These are phyloP conservation scores for Calephelis nemesis DNA, from an alignment of 1,140 invertebrate genomes.

Conservation along the genomic window DNA sequence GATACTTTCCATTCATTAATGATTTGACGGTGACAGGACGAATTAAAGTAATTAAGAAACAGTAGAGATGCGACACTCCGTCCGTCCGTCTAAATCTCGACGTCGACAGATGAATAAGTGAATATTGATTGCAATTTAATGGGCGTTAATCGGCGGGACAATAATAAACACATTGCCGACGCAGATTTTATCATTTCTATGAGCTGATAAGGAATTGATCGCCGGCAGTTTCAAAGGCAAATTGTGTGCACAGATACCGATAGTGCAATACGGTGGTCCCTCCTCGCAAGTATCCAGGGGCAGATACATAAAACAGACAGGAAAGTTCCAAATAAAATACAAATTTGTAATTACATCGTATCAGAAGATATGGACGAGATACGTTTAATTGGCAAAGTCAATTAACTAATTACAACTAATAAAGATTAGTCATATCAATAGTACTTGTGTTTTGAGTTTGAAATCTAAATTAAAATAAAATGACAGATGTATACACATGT, in stretches of 20 bases:
- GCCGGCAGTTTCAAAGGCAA: constrained; percentile 74
- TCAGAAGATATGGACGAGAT: not conserved
- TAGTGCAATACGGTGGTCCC: constrained; percentile 60
- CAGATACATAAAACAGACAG: constrained; percentile 24
- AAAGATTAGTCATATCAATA: not conserved
- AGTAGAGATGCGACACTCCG: constrained; percentile 51
- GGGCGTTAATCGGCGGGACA: constrained; percentile 73
- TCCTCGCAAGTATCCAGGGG: constrained; percentile 11
- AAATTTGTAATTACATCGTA: constrained; percentile 30
- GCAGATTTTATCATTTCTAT: constrained; percentile 73
- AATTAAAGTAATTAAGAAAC: constrained; percentile 52
- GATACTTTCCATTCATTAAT: constrained; percentile 11
- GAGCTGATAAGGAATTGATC: constrained; percentile 63
- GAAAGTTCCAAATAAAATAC: constrained; percentile 27
- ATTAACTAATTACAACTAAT: not conserved
- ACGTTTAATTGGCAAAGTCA: not conserved
- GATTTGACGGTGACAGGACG: constrained; percentile 33
- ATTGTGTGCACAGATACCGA: constrained; percentile 55
- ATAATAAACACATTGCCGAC: constrained; percentile 65
- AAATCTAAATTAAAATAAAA: not conserved
- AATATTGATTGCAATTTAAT: constrained; percentile 73
- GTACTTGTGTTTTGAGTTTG: not conserved
- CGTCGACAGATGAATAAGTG: constrained; percentile 69
- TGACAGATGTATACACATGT: too few species aligned
- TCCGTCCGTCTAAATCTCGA: constrained; percentile 39